Percentiles rank a stretch among this genome's conserved stretches.
These are phyloP conservation scores for Hermodice carunculata DNA, from an alignment of 2,888 invertebrate species.

Conservation along the genomic window DNA sequence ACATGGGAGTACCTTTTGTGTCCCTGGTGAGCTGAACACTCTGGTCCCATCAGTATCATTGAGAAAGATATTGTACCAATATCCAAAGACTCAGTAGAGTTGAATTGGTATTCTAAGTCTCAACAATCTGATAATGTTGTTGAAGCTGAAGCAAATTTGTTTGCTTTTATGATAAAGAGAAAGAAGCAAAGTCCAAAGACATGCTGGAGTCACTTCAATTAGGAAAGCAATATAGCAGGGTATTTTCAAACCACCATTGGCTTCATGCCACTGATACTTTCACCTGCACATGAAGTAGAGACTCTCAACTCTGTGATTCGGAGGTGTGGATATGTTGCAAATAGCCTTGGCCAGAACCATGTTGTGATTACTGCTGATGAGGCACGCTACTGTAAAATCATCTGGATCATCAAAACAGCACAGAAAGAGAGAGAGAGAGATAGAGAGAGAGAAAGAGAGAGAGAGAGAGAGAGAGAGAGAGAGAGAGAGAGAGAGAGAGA, in stretches of 20 bases:
- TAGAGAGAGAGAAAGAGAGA: too few relatives aligned
- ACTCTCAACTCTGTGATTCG: not conserved
- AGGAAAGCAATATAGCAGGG: not conserved
- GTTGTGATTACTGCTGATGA: not conserved
- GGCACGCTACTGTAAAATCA: not conserved
- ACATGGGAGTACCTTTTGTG: too few relatives aligned
- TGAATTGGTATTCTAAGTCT: not conserved
- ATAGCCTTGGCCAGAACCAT: not conserved
- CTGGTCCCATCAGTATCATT: too few relatives aligned
- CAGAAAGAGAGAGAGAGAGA: too few relatives aligned
- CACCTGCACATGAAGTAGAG: conserved; percentile 2
- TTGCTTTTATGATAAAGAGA: not conserved
- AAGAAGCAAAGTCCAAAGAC: not conserved
- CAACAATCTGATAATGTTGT: not conserved
- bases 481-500: too few relatives aligned
- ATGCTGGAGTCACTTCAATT: conserved; percentile 1
- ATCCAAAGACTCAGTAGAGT: not conserved
- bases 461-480: too few relatives aligned
- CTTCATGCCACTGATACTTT: not conserved
- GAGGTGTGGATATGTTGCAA: not conserved
- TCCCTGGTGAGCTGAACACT: too few relatives aligned
- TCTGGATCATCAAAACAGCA: not conserved
- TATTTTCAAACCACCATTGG: not conserved
- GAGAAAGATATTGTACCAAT: not conserved
- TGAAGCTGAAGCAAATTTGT: not conserved